Percentiles rank a stretch among this genome's conserved stretches.
Conservation (phyloP, 2,888 invertebrate species). For the Zootermopsis nevadensis region DNA sequence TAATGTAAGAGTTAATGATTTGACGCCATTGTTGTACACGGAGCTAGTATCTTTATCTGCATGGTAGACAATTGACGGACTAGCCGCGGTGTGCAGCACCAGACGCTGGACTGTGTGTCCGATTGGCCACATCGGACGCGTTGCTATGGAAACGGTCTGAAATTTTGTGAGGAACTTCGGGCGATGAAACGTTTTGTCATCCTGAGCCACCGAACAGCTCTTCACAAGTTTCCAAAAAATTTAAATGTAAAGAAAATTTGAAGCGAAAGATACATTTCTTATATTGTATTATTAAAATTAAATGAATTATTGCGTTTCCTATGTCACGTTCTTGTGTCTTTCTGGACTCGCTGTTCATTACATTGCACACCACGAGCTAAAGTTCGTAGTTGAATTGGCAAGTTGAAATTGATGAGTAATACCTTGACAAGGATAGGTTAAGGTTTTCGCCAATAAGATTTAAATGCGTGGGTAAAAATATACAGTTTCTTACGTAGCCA, state of each 20-base stretch:
- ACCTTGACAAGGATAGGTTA: not conserved
- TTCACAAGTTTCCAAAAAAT: not conserved
- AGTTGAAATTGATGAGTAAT: not conserved
- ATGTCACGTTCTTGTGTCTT: not conserved
- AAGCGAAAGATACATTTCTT: not conserved
- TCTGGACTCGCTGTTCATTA: not conserved
- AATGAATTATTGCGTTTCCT: too few relatives aligned
- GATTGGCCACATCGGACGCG: not conserved
- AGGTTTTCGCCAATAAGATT: too few relatives aligned
- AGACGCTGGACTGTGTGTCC: conserved; percentile 31
- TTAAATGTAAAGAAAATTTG: not conserved
- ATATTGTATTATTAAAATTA: not conserved
- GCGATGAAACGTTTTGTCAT: conserved; percentile 36
- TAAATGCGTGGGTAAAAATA: not conserved
- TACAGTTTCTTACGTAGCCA: not conserved
- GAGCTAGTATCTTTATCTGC: not conserved
- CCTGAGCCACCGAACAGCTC: conserved; percentile 34
- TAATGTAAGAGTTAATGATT: not conserved
- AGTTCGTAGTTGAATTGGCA: not conserved
- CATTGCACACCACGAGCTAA: not conserved
- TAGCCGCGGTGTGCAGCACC: not conserved
- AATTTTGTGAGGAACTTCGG: not conserved
- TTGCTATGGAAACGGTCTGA: not conserved
- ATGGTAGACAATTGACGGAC: not conserved
- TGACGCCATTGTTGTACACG: not conserved